A percentile compares a stretch with the other conserved stretches of the same genome.
phyloP scores from a whole-genome alignment of 2,113 vertebrate species.

The Pseudolaguvia tuberculata region DNA sequence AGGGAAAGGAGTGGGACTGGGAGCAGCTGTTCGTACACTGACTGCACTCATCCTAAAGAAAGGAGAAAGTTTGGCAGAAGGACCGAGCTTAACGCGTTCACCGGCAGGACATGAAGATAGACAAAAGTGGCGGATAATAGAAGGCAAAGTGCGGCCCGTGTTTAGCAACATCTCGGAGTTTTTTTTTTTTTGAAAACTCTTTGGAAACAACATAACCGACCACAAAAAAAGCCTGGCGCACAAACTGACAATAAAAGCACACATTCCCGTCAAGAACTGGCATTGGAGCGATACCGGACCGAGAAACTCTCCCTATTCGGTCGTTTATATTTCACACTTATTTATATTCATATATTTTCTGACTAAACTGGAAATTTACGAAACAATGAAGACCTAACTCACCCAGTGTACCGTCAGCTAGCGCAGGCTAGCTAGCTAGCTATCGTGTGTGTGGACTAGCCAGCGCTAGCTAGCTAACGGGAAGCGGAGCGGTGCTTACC shows the following conservation, averaged over 20 bases:
- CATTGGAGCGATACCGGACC: conserved; percentile 33
- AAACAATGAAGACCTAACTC: conserved; percentile 75
- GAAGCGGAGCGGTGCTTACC: conserved; percentile 13
- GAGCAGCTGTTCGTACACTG: conserved; percentile 57
- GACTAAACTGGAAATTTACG: conserved; percentile 62
- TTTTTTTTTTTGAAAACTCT: conserved; percentile 58
- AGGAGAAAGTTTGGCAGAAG: conserved; percentile 54
- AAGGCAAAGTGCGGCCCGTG: conserved; percentile 30
- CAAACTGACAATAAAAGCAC: conserved; percentile 76
- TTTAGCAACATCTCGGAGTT: conserved; percentile 41
- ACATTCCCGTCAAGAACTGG: conserved; percentile 62
- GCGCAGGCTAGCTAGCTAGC: conserved; percentile 49
- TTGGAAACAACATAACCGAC: conserved; percentile 66
- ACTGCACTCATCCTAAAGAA: conserved; percentile 57
- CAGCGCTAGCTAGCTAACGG: conserved; percentile 47
- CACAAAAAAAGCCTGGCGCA: conserved; percentile 52
- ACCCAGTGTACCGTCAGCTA: conserved; percentile 61
- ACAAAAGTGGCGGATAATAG: conserved; percentile 31
- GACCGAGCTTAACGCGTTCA: conserved; percentile 34
- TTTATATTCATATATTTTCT: conserved; percentile 14
- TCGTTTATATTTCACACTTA: conserved; percentile 17
- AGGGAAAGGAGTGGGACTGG: conserved; percentile 56
- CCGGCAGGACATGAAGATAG: conserved; percentile 25
- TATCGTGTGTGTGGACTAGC: conserved; percentile 51
- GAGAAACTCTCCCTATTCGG: background rate